These are phyloP conservation scores for Lacerta viridis DNA, from an alignment of 2,797 vertebrate genomes.

Conservation along the genomic window DNA sequence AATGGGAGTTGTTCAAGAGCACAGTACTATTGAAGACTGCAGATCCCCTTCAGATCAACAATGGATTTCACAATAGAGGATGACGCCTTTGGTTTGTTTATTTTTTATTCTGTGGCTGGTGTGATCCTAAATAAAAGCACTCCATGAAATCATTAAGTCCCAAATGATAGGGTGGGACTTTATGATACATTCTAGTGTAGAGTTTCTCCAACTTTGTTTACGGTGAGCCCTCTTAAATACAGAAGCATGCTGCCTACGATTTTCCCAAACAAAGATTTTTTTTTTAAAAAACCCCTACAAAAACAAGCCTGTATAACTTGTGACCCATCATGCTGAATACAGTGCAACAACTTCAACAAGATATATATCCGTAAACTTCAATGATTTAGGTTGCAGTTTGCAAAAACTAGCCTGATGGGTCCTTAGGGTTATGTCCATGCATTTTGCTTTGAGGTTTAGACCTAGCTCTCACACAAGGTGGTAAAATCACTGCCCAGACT, in stretches of 20 bases:
- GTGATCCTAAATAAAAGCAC: not conserved
- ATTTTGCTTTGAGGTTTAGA: slow-evolving; percentile 6
- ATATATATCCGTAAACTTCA: not conserved
- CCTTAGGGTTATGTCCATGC: not conserved
- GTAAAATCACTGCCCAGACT: not conserved
- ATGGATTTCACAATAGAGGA: not conserved
- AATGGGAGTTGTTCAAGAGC: not conserved
- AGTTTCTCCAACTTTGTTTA: not conserved
- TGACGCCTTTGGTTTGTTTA: not conserved
- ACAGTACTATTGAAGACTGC: not conserved
- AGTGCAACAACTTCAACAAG: not conserved
- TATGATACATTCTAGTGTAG: not conserved
- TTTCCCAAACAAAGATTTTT: not conserved
- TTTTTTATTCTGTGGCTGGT: not conserved
- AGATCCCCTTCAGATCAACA: not conserved
- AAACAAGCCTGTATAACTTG: not conserved
- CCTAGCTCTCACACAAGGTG: not conserved
- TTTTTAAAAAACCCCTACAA: too few species aligned
- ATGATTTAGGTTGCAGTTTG: not conserved
- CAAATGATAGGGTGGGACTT: not conserved
- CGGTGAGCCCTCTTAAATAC: not conserved
- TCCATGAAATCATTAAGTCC: not conserved
- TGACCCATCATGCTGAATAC: not conserved
- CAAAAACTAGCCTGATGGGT: not conserved
- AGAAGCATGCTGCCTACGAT: not conserved